Conservation (phyloP, 2,888 invertebrate genomes). For the Masnerella sp. region DNA sequence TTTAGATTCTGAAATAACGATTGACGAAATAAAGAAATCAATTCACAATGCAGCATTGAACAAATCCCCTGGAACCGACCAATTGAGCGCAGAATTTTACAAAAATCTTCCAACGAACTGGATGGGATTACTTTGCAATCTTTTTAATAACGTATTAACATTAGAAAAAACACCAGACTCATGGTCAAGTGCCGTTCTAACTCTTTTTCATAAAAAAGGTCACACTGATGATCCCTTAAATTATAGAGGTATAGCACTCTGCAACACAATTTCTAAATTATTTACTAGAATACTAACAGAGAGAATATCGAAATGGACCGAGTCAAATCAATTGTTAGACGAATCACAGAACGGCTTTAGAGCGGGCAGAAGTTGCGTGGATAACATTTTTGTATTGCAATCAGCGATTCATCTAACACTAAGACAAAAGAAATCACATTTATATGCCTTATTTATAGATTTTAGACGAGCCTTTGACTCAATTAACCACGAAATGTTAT, state of each 20-base stretch:
- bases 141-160: neutral
- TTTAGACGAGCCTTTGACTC: constrained; percentile 1
- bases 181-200: neutral
- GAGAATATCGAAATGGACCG: neutral
- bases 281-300: neutral
- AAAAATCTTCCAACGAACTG: neutral
- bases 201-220: neutral
- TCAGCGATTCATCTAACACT: constrained; percentile 1
- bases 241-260: neutral
- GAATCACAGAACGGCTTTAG: neutral
- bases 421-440: neutral
- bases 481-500: neutral
- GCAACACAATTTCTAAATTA: neutral
- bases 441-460: constrained; percentile 4
- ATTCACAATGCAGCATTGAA: too few relatives aligned
- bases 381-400: neutral
- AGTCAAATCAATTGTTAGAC: neutral
- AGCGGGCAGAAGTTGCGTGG: neutral
- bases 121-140: neutral
- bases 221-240: neutral
- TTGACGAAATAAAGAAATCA: too few relatives aligned
- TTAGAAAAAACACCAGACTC: neutral
- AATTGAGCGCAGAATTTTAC: neutral
- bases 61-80: too few relatives aligned
- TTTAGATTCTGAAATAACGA: too few relatives aligned